These are phyloP conservation scores for Hemiprocne comata DNA, from an alignment of 2,113 vertebrate genomes.

Conservation along the genomic window DNA sequence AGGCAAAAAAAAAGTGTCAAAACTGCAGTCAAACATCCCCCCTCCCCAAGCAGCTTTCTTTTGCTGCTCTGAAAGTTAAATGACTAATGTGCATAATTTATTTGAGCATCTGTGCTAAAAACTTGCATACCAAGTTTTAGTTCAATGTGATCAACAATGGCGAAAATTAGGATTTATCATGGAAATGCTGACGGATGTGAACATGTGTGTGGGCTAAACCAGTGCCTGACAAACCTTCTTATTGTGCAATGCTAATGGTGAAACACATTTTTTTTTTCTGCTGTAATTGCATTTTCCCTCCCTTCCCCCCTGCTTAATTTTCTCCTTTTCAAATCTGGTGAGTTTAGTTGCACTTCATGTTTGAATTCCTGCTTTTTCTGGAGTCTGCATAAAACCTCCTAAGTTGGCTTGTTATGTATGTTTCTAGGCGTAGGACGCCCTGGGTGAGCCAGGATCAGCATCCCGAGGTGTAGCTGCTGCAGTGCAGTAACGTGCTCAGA, in stretches of 20 bases:
- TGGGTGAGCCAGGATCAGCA: background rate
- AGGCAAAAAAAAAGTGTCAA: constrained; percentile 23
- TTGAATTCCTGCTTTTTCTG: constrained; percentile 47
- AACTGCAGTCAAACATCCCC: constrained; percentile 33
- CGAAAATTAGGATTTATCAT: constrained; percentile 76
- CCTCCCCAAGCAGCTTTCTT: constrained; percentile 36
- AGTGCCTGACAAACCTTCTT: constrained; percentile 75
- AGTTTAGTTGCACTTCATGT: constrained; percentile 46
- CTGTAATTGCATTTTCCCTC: constrained; percentile 38
- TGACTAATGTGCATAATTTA: constrained; percentile 78
- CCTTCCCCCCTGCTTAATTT: constrained; percentile 47
- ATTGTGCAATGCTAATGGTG: constrained; percentile 70
- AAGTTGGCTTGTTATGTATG: background rate
- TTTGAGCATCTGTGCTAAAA: constrained; percentile 76
- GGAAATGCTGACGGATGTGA: constrained; percentile 75
- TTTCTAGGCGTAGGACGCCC: background rate
- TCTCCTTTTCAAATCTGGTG: constrained; percentile 57
- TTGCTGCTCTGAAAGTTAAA: constrained; percentile 67
- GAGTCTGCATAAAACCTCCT: constrained; percentile 40
- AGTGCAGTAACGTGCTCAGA: constrained; percentile 42
- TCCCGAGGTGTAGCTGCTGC: background rate
- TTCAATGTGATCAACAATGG: constrained; percentile 75
- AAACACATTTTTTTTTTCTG: constrained; percentile 1
- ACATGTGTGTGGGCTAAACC: constrained; percentile 70
- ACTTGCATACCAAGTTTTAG: constrained; percentile 75